Percentiles rank a stretch among this genome's conserved stretches.
Conservation (phyloP, 2,888 invertebrate genomes). For the Trachelus troglodyta region DNA sequence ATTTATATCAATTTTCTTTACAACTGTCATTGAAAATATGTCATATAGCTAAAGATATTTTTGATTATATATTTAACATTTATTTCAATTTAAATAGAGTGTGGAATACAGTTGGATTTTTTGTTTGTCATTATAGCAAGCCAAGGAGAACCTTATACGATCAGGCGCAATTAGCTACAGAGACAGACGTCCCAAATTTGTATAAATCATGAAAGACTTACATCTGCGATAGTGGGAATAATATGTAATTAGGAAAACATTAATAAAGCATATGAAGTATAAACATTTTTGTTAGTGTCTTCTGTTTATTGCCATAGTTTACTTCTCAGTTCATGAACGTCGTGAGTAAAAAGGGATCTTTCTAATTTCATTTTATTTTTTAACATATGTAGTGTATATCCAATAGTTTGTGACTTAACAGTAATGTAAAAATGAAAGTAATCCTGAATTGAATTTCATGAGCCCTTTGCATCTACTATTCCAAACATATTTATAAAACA, state of each 20-base stretch:
- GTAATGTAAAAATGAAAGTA: neutral
- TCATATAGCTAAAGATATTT: neutral
- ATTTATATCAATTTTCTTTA: neutral
- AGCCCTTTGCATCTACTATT: neutral
- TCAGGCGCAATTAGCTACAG: conserved; percentile 81
- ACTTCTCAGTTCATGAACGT: neutral
- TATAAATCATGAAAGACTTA: conserved; percentile 61
- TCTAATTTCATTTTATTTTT: neutral
- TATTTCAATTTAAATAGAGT: neutral
- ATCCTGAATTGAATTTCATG: neutral
- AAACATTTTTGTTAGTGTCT: conserved; percentile 31
- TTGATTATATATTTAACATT: neutral
- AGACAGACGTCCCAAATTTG: conserved; percentile 78
- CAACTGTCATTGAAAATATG: neutral
- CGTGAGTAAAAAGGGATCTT: neutral
- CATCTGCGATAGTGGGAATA: neutral
- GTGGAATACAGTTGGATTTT: neutral
- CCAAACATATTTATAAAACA: neutral
- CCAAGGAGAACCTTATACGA: conserved; percentile 72
- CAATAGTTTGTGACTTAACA: neutral
- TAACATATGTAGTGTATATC: neutral
- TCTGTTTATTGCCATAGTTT: neutral
- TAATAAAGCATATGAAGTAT: conserved; percentile 17
- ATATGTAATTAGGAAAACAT: conserved; percentile 14
- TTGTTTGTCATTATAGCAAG: conserved; percentile 50